Base-by-base conservation (phyloP, 2,797 vertebrate genomes). In the Spea hammondii region DNA sequence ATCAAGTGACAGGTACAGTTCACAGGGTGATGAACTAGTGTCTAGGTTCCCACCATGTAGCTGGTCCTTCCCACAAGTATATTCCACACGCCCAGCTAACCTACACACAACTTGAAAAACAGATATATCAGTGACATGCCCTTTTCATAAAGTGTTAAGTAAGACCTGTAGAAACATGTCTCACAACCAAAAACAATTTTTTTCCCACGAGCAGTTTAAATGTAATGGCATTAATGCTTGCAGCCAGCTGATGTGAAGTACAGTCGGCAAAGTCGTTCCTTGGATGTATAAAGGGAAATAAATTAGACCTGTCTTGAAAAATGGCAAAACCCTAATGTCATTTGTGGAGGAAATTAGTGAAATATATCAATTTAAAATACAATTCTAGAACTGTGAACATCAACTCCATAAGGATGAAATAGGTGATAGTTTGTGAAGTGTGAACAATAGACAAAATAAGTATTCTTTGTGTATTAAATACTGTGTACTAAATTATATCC, bases 51-150 rank as follows among this genome's bases (percentile, higher is more conserved):
- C 59, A 17, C 59, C 4, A 62, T 59, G 11, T 12, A 59, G 11
- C 10, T 62, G 59, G 32, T 6, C 7, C 14, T 17, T 62, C 59
- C 32, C 14, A 62, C n/a, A 12, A 1, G 32, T 17, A 62, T 62
- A 62, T 17, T 62, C 59, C 59, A 17, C 59, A 62, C 59, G 12
- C 59, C 59, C 14, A 12, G 59, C n/a, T 17, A 6, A 62, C 59
- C 14, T 32, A 32, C 59, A 62, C 59, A 62, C n/a, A 17, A 17
- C 59, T 62, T 62, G 32, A 9, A 17, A 17, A 62, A 62, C 59
- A 62, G 14, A 62, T 17, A 62, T 32, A 53, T 53, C 32, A 67
- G 47, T 67, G 47, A 49, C 65, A 67, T n/a, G 65, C 46, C 65
- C 65, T 67, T 47, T 67, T 67, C 46, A 62, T 59, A 46, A 66